These are phyloP conservation scores for Furnarius figulus DNA, from an alignment of 2,113 vertebrate species.

Conservation along the genomic window DNA sequence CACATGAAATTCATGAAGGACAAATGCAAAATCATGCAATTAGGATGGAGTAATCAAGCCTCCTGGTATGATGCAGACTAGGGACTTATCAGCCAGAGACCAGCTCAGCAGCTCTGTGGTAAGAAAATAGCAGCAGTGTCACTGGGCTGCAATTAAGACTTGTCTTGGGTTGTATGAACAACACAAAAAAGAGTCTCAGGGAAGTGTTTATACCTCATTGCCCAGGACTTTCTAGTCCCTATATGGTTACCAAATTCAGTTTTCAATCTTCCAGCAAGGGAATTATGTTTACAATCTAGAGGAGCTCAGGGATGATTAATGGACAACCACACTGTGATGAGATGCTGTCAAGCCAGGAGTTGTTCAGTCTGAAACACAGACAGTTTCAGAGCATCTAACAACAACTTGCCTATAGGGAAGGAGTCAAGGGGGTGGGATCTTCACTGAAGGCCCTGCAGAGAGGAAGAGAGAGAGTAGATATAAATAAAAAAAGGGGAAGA, in stretches of 20 bases:
- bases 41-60: neutral
- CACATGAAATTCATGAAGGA: neutral
- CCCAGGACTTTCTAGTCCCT: neutral
- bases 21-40: neutral
- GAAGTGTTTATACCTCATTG: neutral
- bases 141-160: neutral
- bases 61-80: neutral
- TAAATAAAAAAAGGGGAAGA: neutral
- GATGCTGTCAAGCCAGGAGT: neutral
- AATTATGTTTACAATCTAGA: neutral
- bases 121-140: neutral
- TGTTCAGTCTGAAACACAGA: neutral
- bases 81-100: accelerated
- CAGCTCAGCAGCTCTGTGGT: neutral
- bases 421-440: accelerated
- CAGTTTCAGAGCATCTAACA: neutral
- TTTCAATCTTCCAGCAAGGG: neutral
- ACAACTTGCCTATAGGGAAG: neutral
- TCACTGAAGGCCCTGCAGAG: neutral
- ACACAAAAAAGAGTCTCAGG: accelerated
- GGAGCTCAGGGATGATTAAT: accelerated
- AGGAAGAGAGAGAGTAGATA: neutral
- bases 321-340: neutral
- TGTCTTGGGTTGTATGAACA: neutral
- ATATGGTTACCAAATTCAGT: neutral